Evolutionary conservation across 2,113 vertebrate species (phyloP), one percentile per base, ranked within the genome.

Genomic region (Anoplopoma fimbria): DNA sequence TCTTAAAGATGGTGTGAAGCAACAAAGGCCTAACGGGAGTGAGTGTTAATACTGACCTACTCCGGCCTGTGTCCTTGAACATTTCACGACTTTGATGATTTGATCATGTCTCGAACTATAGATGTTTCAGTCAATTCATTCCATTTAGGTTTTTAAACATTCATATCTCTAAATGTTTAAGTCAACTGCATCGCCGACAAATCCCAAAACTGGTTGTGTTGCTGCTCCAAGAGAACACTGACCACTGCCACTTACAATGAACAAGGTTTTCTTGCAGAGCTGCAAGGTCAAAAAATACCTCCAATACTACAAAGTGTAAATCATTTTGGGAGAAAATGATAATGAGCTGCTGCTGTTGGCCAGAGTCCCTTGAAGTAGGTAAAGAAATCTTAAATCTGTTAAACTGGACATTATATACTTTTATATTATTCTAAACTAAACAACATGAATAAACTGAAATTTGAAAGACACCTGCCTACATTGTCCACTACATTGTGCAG

Each of bases 1-100:
- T 83, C 69, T 77, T 84, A 76, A 81, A 87, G 81, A 88, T 55
- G 21, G 27, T 73, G 60, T 49, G 62, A 72, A 72, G 61, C 72
- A 83, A 78, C 75, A 82, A 75, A 82, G 74, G 78, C 62, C 79
- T 79, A 45, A 58, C 3, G 1, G 23, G 27, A 40, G 38, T 47
- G n/a, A 81, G 38, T 42, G 63, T 75, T 69, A 75, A 49, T 65
- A 42, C 3, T 2, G 29, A 45, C 47, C 69, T 25, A 23, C 51
- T 42, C 55, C 40, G 61, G 42, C 34, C 38, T 49, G 45, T 29
- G 10, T 64, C 63, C 31, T 60, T 85, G 68, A 72, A 69, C 45
- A 74, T 23, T 19, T 33, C 60, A 3, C 9, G 14, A 7, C 36
- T 64, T 9, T 10, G 55, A 75, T 36, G 55, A 80, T 49, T 58